Base-by-base conservation (phyloP, 1,140 invertebrate genomes). In the Monochamus saltuarius region DNA sequence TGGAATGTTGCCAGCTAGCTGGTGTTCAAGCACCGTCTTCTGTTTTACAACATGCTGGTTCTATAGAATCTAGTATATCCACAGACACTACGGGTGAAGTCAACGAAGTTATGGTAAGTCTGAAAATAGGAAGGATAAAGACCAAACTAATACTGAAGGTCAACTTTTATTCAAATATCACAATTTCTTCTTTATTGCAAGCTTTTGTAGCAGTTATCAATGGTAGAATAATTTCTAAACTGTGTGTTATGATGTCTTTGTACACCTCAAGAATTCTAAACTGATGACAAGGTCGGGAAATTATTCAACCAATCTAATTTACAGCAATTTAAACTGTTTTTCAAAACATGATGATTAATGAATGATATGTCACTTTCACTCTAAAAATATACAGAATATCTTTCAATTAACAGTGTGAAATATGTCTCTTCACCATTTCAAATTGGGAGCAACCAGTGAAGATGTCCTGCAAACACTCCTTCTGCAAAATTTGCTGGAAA, bases 361-460 rank as follows among this genome's bases (percentile, higher is more conserved):
- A n/a, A n/a, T n/a, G n/a, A n/a, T n/a, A n/a, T n/a, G n/a, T n/a
- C n/a, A n/a, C n/a, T n/a, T n/a, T n/a, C n/a, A n/a, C n/a, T n/a
- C n/a, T n/a, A n/a, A n/a, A n/a, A n/a, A n/a, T n/a, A n/a, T n/a
- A n/a, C n/a, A n/a, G n/a, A n/a, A n/a, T n/a, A n/a, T n/a, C n/a
- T n/a, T n/a, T n/a, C n/a, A n/a, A n/a, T n/a, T n/a, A n/a, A n/a
- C 67, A 87, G 86, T 89, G 87, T 78, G 84, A 85, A 66, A 89
- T 89, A 51, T 89, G 87, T 73, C 73, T 78, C 29, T 70, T 73
- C 43, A 69, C 70, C 17, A 75, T 81, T 35, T 59, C 70, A 22
- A 66, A 67, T 42, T 73, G 71, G 67, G 76, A 76, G 53, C 69
- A 71, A 64, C 74, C 71, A 46, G 65, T 72, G 56, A 68, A 71